Evolutionary conservation across 2,797 vertebrate species (phyloP).

Genomic region (Tapirus indicus): DNA sequence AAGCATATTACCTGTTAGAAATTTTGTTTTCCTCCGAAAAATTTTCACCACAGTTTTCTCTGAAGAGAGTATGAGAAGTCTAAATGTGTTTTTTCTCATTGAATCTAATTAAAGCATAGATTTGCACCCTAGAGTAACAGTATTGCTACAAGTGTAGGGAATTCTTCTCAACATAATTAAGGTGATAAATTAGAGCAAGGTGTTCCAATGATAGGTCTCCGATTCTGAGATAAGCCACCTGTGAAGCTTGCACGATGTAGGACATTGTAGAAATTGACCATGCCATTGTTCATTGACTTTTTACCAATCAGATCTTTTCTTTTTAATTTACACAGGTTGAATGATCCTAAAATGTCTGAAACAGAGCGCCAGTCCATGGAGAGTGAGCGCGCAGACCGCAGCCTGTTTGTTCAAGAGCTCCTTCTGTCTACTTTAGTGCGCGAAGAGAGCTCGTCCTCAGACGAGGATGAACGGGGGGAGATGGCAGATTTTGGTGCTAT

Average conservation of each 20-base stretch:
- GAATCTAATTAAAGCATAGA: background rate
- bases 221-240: background rate
- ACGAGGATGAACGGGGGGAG: constrained; percentile 97
- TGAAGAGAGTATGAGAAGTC: background rate
- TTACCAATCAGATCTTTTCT: constrained; percentile 68
- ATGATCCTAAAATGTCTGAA: constrained; percentile 99
- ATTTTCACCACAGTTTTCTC: background rate
- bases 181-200: background rate
- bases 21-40: background rate
- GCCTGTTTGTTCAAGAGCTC: constrained; percentile 98
- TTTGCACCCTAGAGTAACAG: background rate
- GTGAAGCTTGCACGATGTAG: background rate
- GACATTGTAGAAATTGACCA: background rate
- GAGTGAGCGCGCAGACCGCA: constrained; percentile 96
- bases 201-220: background rate
- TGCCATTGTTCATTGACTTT: background rate
- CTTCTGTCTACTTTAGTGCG: constrained; percentile 97
- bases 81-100: background rate
- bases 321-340: constrained; percentile 91
- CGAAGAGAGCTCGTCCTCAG: constrained; percentile 98
- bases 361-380: constrained; percentile 97
- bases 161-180: background rate
- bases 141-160: background rate
- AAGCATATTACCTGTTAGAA: background rate
- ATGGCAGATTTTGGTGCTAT: constrained; percentile 99